Evolutionary conservation across 2,797 vertebrate species (phyloP), one percentile per base, ranked within the genome.

Genomic region (Malurus leucopterus): DNA sequence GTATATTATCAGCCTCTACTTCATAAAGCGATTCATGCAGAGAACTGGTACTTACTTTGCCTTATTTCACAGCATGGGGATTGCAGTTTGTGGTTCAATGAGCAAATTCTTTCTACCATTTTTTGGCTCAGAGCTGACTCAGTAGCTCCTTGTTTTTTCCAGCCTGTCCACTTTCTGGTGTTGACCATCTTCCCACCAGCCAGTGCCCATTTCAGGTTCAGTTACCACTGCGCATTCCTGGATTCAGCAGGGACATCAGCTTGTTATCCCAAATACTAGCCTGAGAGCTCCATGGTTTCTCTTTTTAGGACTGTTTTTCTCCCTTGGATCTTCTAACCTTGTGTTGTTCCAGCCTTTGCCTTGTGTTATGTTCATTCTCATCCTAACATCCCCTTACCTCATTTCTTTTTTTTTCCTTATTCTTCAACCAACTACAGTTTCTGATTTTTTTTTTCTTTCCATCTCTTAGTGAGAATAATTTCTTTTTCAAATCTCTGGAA

Each of bases 111-210:
- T 75, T 62, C 43, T 57, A 63, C 8, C 2, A 9, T 54, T 53
- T 86, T 71, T 61, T 7, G 50, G 27, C 23, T 71, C 24, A 57
- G 47, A 57, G 5, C 8, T 72, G n/a, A 46, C 20, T 57, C 55
- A 46, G 47, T n/a, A 78, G 27, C 7, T 55, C 9, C 29, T 30
- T 2, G 0, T 43, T 61, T 54, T 30, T 74, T 78, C 36, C n/a
- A 72, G 6, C 6, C 34, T 61, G 4, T 18, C 20, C 16, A 20
- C 8, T 47, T 69, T 47, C 36, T 69, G 32, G 3, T 59, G 41
- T 55, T 51, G 30, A 21, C 15, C 2, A 2, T 67, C 27, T 40
- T 83, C 17, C 30, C 0, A 0, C 2, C 23, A 79, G 34, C 8
- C 20, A 26, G 11, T n/a, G 54, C 7, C 19, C 47, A 9, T 70